These are phyloP conservation scores for Diceros bicornis DNA, from an alignment of 2,797 vertebrate species.

Conservation along the genomic window DNA sequence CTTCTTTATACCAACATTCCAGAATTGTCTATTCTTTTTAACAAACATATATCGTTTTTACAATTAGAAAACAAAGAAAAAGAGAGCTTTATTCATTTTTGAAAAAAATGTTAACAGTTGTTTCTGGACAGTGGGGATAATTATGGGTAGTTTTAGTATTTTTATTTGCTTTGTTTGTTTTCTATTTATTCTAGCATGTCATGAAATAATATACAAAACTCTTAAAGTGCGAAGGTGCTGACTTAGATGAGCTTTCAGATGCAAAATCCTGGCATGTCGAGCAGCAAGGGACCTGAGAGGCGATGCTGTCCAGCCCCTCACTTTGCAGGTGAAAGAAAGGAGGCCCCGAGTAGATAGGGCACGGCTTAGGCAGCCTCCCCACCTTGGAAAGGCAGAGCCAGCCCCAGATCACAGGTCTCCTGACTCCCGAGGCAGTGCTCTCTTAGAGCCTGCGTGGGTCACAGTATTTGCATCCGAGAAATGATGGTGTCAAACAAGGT, in stretches of 20 bases:
- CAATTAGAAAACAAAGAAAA: conserved; percentile 71
- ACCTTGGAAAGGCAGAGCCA: neutral
- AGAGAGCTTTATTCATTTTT: neutral
- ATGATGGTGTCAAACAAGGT: neutral
- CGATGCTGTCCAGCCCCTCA: neutral
- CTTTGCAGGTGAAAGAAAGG: neutral
- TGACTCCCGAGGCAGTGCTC: neutral
- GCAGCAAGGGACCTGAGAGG: neutral
- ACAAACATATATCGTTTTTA: neutral
- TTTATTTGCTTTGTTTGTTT: neutral
- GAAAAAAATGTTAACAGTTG: neutral
- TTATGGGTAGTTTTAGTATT: conserved; percentile 15
- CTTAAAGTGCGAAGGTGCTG: neutral
- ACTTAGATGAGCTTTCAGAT: neutral
- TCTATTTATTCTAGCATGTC: conserved; percentile 11
- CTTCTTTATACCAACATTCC: conserved; percentile 41
- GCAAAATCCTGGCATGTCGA: neutral
- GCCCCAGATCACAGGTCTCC: no score
- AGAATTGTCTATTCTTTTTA: neutral
- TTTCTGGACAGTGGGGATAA: neutral
- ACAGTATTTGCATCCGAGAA: neutral
- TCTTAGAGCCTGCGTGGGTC: neutral
- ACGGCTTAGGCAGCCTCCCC: neutral
- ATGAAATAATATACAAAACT: neutral
- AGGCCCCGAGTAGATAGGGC: neutral